These are phyloP conservation scores for Holacanthella duospinosa DNA, from an alignment of 2,888 invertebrate species.

Conservation along the genomic window DNA sequence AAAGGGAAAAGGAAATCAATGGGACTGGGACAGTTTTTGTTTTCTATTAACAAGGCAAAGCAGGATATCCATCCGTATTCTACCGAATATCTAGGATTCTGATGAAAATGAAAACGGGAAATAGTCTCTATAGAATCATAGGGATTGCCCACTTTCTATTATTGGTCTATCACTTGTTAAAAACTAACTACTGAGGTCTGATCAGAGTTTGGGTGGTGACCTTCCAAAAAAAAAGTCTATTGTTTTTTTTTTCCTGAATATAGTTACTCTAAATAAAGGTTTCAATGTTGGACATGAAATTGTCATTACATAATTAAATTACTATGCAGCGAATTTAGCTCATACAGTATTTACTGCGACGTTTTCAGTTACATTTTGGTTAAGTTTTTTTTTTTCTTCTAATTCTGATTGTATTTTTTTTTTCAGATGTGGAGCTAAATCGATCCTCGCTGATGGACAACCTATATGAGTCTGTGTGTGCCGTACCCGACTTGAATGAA, in stretches of 20 bases:
- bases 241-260: too few relatives aligned
- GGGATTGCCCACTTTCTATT: too few relatives aligned
- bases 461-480: constrained; percentile 67
- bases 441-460: constrained; percentile 44
- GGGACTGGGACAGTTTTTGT: constrained; percentile 31
- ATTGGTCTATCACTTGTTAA: background rate
- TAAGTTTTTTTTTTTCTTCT: background rate
- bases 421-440: constrained; percentile 67
- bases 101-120: constrained; percentile 35
- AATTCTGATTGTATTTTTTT: constrained; percentile 12
- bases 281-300: too few relatives aligned
- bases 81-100: constrained; percentile 29
- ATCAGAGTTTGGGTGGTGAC: background rate
- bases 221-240: too few relatives aligned
- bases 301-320: too few relatives aligned
- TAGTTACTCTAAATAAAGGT: too few relatives aligned
- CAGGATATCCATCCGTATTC: constrained; percentile 38
- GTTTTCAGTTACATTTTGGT: background rate
- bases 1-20: constrained; percentile 37
- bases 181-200: background rate
- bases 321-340: too few relatives aligned
- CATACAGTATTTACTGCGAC: background rate
- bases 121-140: too few relatives aligned
- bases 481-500: constrained; percentile 59
- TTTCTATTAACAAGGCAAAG: constrained; percentile 20